These are phyloP conservation scores for Alexandromys fortis DNA, from an alignment of 2,113 vertebrate species.

Conservation along the genomic window DNA sequence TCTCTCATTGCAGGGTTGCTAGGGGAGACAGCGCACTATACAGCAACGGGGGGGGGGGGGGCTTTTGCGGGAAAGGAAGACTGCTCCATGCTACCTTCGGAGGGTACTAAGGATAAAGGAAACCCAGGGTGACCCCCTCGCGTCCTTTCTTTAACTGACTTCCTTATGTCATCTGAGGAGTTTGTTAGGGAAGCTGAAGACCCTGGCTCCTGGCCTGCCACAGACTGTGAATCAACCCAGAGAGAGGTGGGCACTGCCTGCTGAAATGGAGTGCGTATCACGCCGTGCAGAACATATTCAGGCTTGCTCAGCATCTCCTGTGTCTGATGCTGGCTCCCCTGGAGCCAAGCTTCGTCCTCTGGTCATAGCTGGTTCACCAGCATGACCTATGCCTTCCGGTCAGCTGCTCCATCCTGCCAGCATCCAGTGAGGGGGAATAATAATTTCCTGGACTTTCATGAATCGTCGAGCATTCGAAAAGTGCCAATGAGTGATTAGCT, in stretches of 20 bases:
- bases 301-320: conserved; percentile 68
- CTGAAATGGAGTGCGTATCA: background rate
- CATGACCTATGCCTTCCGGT: background rate
- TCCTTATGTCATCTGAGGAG: background rate
- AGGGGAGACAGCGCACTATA: background rate
- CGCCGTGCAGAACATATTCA: conserved; percentile 57
- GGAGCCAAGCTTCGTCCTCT: conserved; percentile 68
- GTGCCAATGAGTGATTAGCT: background rate
- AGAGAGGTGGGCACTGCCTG: background rate
- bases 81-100: rapidly evolving
- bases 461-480: background rate
- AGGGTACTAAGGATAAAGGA: background rate
- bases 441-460: background rate
- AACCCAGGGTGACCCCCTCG: too few relatives aligned
- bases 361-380: conserved; percentile 33
- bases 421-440: background rate
- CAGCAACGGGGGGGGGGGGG: background rate
- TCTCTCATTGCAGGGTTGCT: background rate
- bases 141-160: background rate
- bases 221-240: background rate
- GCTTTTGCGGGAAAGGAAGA: background rate
- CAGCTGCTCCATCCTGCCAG: background rate
- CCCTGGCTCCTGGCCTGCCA: background rate
- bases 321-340: conserved; percentile 73
- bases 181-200: background rate